Base-by-base conservation (phyloP, 2,888 invertebrate species). In the Drosophila greeni region DNA sequence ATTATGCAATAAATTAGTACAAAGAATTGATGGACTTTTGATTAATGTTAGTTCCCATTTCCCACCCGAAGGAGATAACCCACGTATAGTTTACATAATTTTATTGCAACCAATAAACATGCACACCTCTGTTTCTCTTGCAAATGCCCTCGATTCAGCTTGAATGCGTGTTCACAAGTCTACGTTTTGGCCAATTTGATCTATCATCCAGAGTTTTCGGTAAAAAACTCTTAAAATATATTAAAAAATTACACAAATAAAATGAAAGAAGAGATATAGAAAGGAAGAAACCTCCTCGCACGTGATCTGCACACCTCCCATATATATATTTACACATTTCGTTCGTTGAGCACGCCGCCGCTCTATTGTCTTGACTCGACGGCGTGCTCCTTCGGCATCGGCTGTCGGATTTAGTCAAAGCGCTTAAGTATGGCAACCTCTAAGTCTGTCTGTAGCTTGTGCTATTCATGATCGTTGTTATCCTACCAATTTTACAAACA, bases 91-190 rank as follows among this genome's bases (percentile, higher is more conserved):
- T 64, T 60, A 66, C 20, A 58, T 33, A 54, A 60, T 68, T 82
- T 82, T 78, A 82, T 78, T 78, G 74, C 67, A 81, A 72, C 78
- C 75, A 73, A 77, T 80, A 61, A 77, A 75, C 60, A 65, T 73
- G 59, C 40, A 61, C 64, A 67, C 58, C 56, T 70, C 72, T 66
- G n/a, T 5, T 24, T 53, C 16, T 72, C 54, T 56, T 34, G 39
- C 33, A 33, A 33, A 33, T n/a, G 33, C 29, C 26, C 52, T 64
- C 42, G 52, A 54, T 64, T 59, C 52, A 40, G 76, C 68, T 67
- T 79, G 70, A 78, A 79, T 73, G 71, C 79, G 68, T 68, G 68
- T 70, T 78, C 34, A 39, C 54, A 20, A 24, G 42, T 42, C 24
- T 24, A 24, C n/a, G 16, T 9, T 20, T 40, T 24, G 24, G 42